Evolutionary conservation across 2,113 vertebrate species (phyloP), one percentile per base, ranked within the genome.

Genomic region (Chloroceryle aenea): DNA sequence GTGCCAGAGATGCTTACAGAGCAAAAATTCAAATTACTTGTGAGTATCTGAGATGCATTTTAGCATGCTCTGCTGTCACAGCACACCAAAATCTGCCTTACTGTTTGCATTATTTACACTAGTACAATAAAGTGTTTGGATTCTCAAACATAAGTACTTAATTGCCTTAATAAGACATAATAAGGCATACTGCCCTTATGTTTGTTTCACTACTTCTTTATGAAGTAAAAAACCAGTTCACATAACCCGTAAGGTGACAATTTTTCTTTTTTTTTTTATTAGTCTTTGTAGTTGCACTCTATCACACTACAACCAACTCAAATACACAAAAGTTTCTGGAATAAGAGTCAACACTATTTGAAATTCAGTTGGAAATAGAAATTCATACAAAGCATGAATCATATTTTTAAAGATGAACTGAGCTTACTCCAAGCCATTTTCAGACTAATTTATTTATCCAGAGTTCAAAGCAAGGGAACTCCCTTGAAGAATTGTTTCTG

Each of bases 371-470:
- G 52, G 59, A 71, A 95, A 61, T 6, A 77, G 17, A 83, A 80
- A 68, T 88, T 86, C 23, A 47, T 58, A 30, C 12, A 81, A 85
- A 78, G 6, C 20, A 90, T 68, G 34, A 75, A 38, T 92, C 68
- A 68, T 52, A 74, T 89, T 88, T 93, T 81, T 55, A 43, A 68
- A 56, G 75, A 59, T 56, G 29, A 93, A 52, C 32, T 72, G 34
- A n/a, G 23, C 17, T 87, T 91, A 50, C 73, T 78, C 26, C 38
- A 56, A 89, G 36, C 10, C 19, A 48, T 90, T 94, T 89, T 61
- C 61, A 40, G 10, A 30, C 38, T 95, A 79, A 90, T 92, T 87
- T 75, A 72, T 92, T 95, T 89, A 79, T 68, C 38, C 20, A 22
- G 50, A 89, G 66, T 47, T 94, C 74, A 64, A 40, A 81, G 38